Conservation (phyloP, 2,797 vertebrate genomes). For the Chelidonichthys spinosus region DNA sequence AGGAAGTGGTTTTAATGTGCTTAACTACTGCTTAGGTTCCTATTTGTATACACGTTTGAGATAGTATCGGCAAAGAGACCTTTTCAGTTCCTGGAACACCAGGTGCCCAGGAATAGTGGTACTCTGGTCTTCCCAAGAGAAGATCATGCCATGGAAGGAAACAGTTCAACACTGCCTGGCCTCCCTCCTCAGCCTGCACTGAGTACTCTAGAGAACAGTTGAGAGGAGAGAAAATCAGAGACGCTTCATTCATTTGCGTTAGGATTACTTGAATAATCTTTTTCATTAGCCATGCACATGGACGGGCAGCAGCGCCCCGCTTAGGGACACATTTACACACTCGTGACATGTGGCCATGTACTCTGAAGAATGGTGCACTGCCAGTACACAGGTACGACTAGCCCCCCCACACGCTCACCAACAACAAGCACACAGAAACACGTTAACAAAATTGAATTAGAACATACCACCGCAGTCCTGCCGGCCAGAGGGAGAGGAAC, state of each 20-base stretch:
- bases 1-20: background rate
- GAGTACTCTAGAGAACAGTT: slow-evolving; percentile 47
- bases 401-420: background rate
- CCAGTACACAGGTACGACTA: slow-evolving; percentile 5
- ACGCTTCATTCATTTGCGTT: slow-evolving; percentile 43
- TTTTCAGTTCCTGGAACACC: slow-evolving; percentile 34
- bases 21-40: background rate
- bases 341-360: slow-evolving; percentile 46
- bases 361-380: background rate
- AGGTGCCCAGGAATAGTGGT: slow-evolving; percentile 77
- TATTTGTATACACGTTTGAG: slow-evolving; percentile 5
- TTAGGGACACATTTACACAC: slow-evolving; percentile 55
- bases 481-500: slow-evolving; percentile 65
- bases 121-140: slow-evolving; percentile 68
- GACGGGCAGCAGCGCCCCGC: slow-evolving; percentile 26
- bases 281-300: slow-evolving; percentile 67
- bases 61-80: slow-evolving; percentile 34
- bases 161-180: slow-evolving; percentile 80
- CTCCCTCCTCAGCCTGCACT: slow-evolving; percentile 74
- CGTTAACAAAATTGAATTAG: slow-evolving; percentile 11
- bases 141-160: slow-evolving; percentile 81
- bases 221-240: background rate
- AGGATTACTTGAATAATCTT: slow-evolving; percentile 68
- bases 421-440: slow-evolving; percentile 11
- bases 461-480: slow-evolving; percentile 75